Base-by-base conservation (phyloP, 1,140 invertebrate genomes). In the Brachystomella parvula region DNA sequence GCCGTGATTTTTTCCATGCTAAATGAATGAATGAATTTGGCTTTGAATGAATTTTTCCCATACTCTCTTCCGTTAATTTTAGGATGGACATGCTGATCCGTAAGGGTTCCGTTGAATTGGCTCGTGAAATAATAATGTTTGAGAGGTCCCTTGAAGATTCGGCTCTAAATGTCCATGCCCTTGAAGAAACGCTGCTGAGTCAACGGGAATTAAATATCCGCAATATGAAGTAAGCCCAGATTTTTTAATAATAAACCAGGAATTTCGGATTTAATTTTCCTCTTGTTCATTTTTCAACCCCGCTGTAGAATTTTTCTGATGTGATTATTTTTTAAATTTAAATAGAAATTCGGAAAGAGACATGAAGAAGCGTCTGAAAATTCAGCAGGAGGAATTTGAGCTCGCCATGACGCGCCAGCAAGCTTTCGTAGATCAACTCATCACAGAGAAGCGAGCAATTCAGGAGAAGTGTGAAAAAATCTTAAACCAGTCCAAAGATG, bases 391-490 rank as follows among this genome's bases (percentile, higher is more conserved):
- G 24, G 85, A 87, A 72, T 85, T 83, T 67, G 85, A 87, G 68
- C 76, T 75, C 1, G 79, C 83, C 3, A 78, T 87, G 6, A 81
- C 82, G 53, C 75, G 86, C 1, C 85, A 87, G 74, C 85, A 87
- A 64, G 84, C 83, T 63, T 87, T 87, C 65, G 86, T 88, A 15
- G 85, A 87, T 69, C 84, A 86, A 76, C 71, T 87, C 39, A 81
- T 87, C 1, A 78, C 80, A 12, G 87, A 88, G 68, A 88, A 88
- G 72, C 84, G 82, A 32, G 76, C 80, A 0, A 75, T 87, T 19
- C 85, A 82, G 62, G 83, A 86, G 60, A 86, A 86, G 75, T 86
- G 85, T 60, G 83, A 86, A 47, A 78, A 79, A 1, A 74, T 87
- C 15, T 74, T 79, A 0, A 73, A 75, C 15, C 76, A 74, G 12